These are phyloP conservation scores for Lottia scabra DNA, from an alignment of 2,888 invertebrate species.

Conservation along the genomic window DNA sequence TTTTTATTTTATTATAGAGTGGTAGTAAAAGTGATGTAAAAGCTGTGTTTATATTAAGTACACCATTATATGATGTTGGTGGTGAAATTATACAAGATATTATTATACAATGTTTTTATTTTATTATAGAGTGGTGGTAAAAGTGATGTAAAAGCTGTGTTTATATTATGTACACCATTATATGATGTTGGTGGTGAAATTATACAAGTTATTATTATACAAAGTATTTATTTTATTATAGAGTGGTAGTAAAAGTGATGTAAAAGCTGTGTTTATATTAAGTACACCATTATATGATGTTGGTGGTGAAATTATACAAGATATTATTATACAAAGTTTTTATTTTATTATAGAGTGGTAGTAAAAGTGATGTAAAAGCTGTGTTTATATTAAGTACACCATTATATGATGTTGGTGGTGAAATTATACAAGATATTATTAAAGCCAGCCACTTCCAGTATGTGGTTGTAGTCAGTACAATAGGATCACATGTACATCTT, in stretches of 20 bases:
- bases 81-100: conserved; percentile 75
- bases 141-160: conserved; percentile 71
- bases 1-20: conserved; percentile 75
- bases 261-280: conserved; percentile 74
- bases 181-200: conserved; percentile 73
- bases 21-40: conserved; percentile 70
- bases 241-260: conserved; percentile 66
- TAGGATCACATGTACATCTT: conserved; percentile 74
- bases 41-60: conserved; percentile 75
- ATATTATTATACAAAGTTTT: conserved; percentile 75
- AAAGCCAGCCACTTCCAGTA: conserved; percentile 75
- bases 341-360: conserved; percentile 70
- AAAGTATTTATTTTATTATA: conserved; percentile 73
- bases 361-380: conserved; percentile 69
- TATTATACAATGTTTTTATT: conserved; percentile 75
- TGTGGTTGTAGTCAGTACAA: conserved; percentile 75
- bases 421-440: conserved; percentile 75
- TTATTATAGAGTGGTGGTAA: conserved; percentile 75
- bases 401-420: conserved; percentile 73
- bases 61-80: conserved; percentile 73
- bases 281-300: conserved; percentile 74
- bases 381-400: conserved; percentile 75
- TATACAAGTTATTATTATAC: conserved; percentile 75
- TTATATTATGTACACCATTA: conserved; percentile 75
- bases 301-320: conserved; percentile 74